phyloP scores from a whole-genome alignment of 2,888 invertebrate genomes.

The Scaptodrosophila latifasciaeformis region DNA sequence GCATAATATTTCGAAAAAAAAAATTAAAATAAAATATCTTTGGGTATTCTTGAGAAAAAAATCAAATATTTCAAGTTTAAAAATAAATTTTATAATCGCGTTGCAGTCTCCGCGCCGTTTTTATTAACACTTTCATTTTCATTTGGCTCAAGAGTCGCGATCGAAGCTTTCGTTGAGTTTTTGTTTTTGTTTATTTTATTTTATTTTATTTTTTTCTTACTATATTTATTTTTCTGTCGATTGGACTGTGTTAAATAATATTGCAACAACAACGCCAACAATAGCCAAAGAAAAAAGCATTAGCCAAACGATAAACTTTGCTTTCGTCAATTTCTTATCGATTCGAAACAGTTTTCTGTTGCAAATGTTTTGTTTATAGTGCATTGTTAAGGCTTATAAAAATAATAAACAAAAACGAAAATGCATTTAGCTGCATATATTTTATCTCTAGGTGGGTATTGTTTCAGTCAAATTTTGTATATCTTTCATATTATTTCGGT shows the following conservation, averaged over 20 bases:
- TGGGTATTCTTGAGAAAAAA: too few species aligned
- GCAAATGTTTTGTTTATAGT: conserved; percentile 31
- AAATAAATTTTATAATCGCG: too few species aligned
- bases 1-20: neutral
- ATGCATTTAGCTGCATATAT: conserved; percentile 52
- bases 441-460: conserved; percentile 57
- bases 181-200: conserved; percentile 20
- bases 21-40: too few species aligned
- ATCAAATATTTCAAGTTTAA: too few species aligned
- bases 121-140: conserved; percentile 66
- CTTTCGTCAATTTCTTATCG: too few species aligned
- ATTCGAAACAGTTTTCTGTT: too few species aligned
- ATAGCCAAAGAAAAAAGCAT: conserved; percentile 23
- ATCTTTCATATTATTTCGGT: neutral
- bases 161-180: conserved; percentile 28
- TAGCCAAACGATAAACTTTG: conserved; percentile 19
- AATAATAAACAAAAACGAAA: conserved; percentile 19
- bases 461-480: neutral
- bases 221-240: too few species aligned
- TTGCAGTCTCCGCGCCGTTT: conserved; percentile 22
- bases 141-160: conserved; percentile 25
- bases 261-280: conserved; percentile 30
- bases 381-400: conserved; percentile 15
- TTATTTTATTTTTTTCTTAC: too few species aligned
- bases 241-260: conserved; percentile 58